A percentile compares a stretch with the other conserved stretches of the same genome.
phyloP scores from a whole-genome alignment of 2,797 vertebrate species.

The Crocidura indochinensis region DNA sequence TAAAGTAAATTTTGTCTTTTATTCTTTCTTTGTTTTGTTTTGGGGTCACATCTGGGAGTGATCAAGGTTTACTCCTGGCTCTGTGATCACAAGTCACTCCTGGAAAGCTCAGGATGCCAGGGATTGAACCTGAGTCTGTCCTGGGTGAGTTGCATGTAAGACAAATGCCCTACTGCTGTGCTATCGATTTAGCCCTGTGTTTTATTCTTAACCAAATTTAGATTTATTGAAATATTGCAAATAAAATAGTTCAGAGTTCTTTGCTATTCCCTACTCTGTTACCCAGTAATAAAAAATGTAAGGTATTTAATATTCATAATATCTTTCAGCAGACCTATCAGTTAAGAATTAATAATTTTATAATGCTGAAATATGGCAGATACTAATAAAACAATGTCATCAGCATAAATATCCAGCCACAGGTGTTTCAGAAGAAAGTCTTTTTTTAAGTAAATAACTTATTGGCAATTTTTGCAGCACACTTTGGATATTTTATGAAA shows the following conservation, averaged over 20 bases:
- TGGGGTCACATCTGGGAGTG: no score
- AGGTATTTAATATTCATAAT: not conserved
- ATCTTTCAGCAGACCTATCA: not conserved
- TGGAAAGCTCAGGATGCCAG: no score
- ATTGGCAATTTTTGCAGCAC: not conserved
- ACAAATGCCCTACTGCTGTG: no score
- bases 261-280: not conserved
- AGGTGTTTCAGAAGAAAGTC: not conserved
- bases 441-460: constrained; percentile 43
- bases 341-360: not conserved
- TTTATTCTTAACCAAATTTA: not conserved
- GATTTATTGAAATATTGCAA: not conserved
- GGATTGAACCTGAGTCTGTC: no score
- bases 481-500: not conserved
- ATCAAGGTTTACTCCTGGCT: no score
- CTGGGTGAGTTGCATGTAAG: no score
- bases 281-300: not conserved
- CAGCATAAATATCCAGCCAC: not conserved
- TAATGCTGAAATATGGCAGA: not conserved
- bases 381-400: not conserved
- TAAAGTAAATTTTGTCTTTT: not conserved
- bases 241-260: not conserved
- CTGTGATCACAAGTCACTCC: no score
- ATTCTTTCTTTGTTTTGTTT: not conserved
- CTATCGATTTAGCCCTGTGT: not conserved